These are phyloP conservation scores for Callorhinus ursinus DNA, from an alignment of 2,113 vertebrate species.

Conservation along the genomic window DNA sequence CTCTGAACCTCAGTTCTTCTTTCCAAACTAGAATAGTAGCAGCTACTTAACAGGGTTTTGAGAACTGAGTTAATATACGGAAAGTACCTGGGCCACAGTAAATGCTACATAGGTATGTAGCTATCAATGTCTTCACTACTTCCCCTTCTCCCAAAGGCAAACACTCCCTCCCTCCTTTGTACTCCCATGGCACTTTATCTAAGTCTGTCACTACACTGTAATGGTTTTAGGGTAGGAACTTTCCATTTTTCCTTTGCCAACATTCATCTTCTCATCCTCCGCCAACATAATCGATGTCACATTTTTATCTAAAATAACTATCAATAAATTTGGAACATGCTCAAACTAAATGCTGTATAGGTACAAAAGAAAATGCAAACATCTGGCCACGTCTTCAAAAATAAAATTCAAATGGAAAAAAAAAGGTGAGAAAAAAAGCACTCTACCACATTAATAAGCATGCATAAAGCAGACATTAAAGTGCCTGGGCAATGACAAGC, in stretches of 20 bases:
- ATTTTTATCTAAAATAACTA: slow-evolving; percentile 33
- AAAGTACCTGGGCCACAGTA: not conserved
- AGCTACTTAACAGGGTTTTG: slow-evolving; percentile 14
- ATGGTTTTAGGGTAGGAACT: not conserved
- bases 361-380: slow-evolving; percentile 27
- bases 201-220: not conserved
- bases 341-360: slow-evolving; percentile 16
- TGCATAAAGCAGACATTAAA: not conserved
- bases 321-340: not conserved
- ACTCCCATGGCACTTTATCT: not conserved
- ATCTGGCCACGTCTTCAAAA: not conserved
- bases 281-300: not conserved
- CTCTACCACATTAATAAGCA: not conserved
- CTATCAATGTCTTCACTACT: not conserved
- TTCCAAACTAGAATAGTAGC: slow-evolving; percentile 5
- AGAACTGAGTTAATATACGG: not conserved
- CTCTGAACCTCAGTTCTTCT: not conserved
- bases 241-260: slow-evolving; percentile 9
- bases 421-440: not conserved
- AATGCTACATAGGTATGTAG: not conserved
- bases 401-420: not conserved
- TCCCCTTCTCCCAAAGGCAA: not conserved
- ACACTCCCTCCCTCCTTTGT: not conserved
- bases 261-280: not conserved
- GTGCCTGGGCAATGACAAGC: not conserved